These are phyloP conservation scores for Drosophila sordidula DNA, from an alignment of 2,888 invertebrate species.

Conservation along the genomic window DNA sequence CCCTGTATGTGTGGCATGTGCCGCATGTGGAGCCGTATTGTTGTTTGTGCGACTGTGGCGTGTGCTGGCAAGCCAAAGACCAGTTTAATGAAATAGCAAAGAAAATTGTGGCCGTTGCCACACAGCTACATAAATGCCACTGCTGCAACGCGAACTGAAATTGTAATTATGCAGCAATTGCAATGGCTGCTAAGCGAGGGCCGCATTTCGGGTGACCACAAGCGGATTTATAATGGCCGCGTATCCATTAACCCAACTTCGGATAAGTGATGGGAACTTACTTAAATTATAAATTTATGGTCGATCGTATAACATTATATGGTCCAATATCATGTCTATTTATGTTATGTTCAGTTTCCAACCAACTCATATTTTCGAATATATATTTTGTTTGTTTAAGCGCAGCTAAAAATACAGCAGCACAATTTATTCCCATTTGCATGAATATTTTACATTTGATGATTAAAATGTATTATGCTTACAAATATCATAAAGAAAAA, in stretches of 20 bases:
- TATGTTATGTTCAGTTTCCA: background rate
- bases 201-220: conserved; percentile 50
- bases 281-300: background rate
- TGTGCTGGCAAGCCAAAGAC: conserved; percentile 59
- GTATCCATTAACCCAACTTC: conserved; percentile 15
- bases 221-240: conserved; percentile 36
- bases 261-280: background rate
- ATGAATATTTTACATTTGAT: background rate
- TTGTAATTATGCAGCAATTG: conserved; percentile 76
- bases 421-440: background rate
- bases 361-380: too few relatives aligned
- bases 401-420: background rate
- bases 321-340: too few relatives aligned
- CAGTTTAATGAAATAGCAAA: conserved; percentile 71
- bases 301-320: too few relatives aligned
- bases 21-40: conserved; percentile 12
- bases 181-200: conserved; percentile 35
- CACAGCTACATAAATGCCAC: conserved; percentile 43
- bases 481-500: background rate
- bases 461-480: background rate
- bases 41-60: conserved; percentile 36
- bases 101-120: conserved; percentile 58
- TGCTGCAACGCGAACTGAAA: conserved; percentile 67
- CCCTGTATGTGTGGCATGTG: conserved; percentile 23
- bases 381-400: too few relatives aligned